Percentiles rank a stretch among this genome's conserved stretches.
These are phyloP conservation scores for Polydrusus cervinus DNA, from an alignment of 2,888 invertebrate species.

Conservation along the genomic window DNA sequence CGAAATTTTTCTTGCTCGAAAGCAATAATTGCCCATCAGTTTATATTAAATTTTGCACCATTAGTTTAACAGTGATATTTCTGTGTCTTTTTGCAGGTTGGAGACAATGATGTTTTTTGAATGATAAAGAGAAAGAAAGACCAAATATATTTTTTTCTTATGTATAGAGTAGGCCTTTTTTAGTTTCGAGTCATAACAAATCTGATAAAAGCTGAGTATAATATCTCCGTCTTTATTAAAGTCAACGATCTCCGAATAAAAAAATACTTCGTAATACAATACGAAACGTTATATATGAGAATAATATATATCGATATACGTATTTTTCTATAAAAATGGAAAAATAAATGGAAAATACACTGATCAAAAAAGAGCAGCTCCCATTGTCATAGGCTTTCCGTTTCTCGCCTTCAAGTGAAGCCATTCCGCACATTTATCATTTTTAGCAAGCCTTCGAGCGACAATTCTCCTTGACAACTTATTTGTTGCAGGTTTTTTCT, in stretches of 20 bases:
- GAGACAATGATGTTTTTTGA: no score
- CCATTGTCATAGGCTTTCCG: constrained; percentile 37
- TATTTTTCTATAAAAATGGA: constrained; percentile 20
- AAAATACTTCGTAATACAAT: constrained; percentile 13
- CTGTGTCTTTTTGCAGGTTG: no score
- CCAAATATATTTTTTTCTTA: no score
- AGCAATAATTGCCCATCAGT: no score
- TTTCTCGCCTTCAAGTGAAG: constrained; percentile 41
- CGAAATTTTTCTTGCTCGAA: no score
- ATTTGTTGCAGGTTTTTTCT: constrained; percentile 52
- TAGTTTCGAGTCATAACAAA: no score
- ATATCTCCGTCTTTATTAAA: no score
- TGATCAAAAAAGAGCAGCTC: constrained; percentile 35
- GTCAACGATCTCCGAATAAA: background rate
- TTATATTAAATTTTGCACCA: no score
- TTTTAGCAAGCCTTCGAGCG: constrained; percentile 47
- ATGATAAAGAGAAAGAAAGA: no score
- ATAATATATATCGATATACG: background rate
- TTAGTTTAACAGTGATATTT: no score
- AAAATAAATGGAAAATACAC: constrained; percentile 44
- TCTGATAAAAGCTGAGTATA: no score
- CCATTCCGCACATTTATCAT: constrained; percentile 53
- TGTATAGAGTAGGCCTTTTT: no score
- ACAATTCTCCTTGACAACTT: constrained; percentile 52
- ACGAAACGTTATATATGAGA: background rate